Evolutionary conservation across 2,113 vertebrate species (phyloP).

Genomic region (Nipponia nippon): DNA sequence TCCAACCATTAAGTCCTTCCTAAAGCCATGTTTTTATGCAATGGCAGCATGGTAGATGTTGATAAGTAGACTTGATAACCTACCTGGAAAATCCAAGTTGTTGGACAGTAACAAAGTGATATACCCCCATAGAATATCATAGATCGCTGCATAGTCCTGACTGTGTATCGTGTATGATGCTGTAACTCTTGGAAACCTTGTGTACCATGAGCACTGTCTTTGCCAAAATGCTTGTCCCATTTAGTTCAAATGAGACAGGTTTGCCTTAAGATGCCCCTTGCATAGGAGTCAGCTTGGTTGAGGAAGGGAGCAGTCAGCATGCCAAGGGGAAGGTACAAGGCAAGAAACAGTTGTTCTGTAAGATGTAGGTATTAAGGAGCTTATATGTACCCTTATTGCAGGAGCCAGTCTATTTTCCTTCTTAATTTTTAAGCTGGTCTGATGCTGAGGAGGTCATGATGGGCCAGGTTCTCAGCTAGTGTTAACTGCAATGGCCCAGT

Average conservation of each 20-base stretch:
- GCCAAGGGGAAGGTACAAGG: neutral
- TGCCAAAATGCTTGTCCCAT: neutral
- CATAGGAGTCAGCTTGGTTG: neutral
- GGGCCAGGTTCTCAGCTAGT: neutral
- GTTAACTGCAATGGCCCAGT: neutral
- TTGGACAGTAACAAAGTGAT: neutral
- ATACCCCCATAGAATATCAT: neutral
- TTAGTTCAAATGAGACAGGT: neutral
- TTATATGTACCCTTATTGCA: neutral
- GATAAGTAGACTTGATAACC: neutral
- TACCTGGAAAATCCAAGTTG: neutral
- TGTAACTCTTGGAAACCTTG: neutral
- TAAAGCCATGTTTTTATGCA: neutral
- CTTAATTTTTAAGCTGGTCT: conserved; percentile 51
- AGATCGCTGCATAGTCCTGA: neutral
- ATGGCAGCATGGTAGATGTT: neutral
- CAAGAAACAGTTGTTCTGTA: neutral
- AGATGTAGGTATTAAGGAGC: neutral
- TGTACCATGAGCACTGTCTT: neutral
- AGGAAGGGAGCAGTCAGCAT: neutral
- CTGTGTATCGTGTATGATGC: rapidly evolving
- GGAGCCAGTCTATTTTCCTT: conserved; percentile 15
- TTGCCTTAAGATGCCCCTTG: neutral
- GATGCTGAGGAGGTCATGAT: neutral
- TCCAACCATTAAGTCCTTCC: neutral